Evolutionary conservation across 2,113 vertebrate genomes (phyloP).

Genomic region (Podarcis raffonei): DNA sequence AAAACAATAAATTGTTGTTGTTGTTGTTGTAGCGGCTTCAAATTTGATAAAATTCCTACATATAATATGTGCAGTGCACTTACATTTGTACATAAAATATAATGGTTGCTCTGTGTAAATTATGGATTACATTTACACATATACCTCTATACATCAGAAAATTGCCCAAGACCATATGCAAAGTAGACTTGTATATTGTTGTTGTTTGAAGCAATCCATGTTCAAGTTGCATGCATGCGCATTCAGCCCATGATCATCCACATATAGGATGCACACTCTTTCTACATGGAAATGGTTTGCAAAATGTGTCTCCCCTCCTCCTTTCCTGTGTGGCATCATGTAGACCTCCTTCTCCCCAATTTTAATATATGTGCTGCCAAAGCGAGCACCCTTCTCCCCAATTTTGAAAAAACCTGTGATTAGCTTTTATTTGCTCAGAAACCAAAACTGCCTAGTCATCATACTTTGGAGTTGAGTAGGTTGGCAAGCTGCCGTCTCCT

Average conservation of each 20-base stretch:
- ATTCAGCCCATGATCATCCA: background rate
- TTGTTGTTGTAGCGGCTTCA: background rate
- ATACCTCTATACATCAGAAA: too few species aligned
- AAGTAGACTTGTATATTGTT: too few species aligned
- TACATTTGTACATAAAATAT: background rate
- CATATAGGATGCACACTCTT: background rate
- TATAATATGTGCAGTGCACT: background rate
- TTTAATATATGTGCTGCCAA: background rate
- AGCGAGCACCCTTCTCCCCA: background rate
- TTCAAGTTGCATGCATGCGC: too few species aligned
- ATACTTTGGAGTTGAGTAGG: background rate
- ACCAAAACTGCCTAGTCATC: background rate
- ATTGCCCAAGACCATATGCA: too few species aligned
- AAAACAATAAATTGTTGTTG: background rate
- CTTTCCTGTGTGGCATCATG: background rate
- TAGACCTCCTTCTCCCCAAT: background rate
- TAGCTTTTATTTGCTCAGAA: background rate
- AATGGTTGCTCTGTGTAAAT: background rate
- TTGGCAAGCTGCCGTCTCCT: background rate
- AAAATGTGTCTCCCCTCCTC: too few species aligned
- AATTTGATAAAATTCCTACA: background rate
- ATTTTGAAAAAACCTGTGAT: background rate
- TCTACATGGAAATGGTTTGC: background rate
- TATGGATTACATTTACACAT: too few species aligned
- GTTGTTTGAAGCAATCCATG: too few species aligned